These are phyloP conservation scores for Caenorhabditis becei DNA, from an alignment of 2,888 invertebrate species.

Conservation along the genomic window DNA sequence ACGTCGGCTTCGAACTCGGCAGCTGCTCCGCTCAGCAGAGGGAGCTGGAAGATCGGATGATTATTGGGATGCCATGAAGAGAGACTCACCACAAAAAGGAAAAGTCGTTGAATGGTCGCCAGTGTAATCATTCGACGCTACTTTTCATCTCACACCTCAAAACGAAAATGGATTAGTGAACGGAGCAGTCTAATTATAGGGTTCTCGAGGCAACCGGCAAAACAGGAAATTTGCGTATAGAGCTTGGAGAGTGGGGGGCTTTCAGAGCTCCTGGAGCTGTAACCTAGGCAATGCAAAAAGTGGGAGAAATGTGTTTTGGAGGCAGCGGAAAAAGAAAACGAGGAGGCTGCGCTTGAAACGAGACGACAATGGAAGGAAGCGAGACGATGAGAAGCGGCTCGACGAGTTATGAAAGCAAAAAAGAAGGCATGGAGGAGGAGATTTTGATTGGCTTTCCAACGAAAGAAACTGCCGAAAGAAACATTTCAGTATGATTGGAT, in stretches of 20 bases:
- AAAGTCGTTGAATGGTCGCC: slow-evolving; percentile 39
- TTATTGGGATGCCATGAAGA: not conserved
- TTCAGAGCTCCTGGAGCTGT: slow-evolving; percentile 13
- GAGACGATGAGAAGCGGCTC: slow-evolving; percentile 1
- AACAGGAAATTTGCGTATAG: slow-evolving; percentile 37
- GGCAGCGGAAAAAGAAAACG: not conserved
- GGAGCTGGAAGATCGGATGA: slow-evolving; percentile 18
- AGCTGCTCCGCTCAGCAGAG: slow-evolving; percentile 34
- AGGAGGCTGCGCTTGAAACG: not conserved
- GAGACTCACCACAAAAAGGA: slow-evolving; percentile 27
- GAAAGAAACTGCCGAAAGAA: slow-evolving; percentile 1
- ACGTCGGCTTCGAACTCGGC: slow-evolving; percentile 52
- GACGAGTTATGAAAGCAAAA: slow-evolving; percentile 12
- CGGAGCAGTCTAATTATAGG: slow-evolving; percentile 1
- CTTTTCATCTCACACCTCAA: slow-evolving; percentile 57
- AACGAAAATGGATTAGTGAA: slow-evolving; percentile 7
- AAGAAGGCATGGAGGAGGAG: not conserved
- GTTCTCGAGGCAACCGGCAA: not conserved
- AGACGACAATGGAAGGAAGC: slow-evolving; percentile 8
- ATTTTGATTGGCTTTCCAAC: slow-evolving; percentile 2
- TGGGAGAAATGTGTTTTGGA: not conserved
- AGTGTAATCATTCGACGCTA: slow-evolving; percentile 56
- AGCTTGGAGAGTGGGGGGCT: not conserved
- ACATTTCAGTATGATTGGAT: slow-evolving; percentile 36
- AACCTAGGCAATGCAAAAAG: slow-evolving; percentile 30